Conservation (phyloP, 2,797 vertebrate genomes). For the Gallinago stenura region DNA sequence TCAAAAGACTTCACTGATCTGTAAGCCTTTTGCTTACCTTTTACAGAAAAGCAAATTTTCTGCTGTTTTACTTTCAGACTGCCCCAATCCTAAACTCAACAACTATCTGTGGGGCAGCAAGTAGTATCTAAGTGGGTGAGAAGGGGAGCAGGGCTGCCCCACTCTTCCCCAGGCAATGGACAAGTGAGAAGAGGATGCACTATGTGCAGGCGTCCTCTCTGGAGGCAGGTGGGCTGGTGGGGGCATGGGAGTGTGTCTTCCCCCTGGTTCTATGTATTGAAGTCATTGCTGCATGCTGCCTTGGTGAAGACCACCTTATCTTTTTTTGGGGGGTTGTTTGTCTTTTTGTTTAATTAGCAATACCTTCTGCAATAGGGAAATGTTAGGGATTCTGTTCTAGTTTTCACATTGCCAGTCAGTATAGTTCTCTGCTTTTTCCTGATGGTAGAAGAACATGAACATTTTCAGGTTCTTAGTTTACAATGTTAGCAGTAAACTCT, state of each 20-base stretch:
- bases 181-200: background rate
- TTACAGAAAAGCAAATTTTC: background rate
- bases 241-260: background rate
- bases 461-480: background rate
- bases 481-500: background rate
- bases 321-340: background rate
- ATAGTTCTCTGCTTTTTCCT: background rate
- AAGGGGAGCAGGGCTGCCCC: background rate
- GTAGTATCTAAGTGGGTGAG: background rate
- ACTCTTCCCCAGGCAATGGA: background rate
- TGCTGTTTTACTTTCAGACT: background rate
- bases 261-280: background rate
- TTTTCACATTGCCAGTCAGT: background rate
- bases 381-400: background rate
- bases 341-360: background rate
- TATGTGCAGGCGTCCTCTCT: background rate
- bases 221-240: background rate
- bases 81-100: background rate
- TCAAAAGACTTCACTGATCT: background rate
- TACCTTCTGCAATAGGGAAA: background rate
- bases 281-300: background rate
- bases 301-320: background rate
- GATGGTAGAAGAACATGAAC: background rate
- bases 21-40: background rate
- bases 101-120: background rate